These are phyloP conservation scores for Griposia aprilina DNA, from an alignment of 2,888 invertebrate species.

Conservation along the genomic window DNA sequence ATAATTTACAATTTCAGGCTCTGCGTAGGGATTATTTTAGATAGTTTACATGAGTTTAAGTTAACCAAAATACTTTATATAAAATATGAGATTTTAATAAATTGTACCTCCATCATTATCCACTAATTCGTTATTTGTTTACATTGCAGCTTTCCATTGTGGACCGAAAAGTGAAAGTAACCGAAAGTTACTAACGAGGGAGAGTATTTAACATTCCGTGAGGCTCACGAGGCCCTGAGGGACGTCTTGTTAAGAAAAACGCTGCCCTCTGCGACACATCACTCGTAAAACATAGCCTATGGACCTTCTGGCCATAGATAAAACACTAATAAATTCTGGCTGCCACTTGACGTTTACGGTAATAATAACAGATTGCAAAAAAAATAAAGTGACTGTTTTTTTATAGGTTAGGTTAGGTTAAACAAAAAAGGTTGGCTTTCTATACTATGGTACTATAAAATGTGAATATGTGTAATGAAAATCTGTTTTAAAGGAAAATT, in stretches of 20 bases:
- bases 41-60: neutral
- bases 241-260: constrained; percentile 80
- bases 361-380: neutral
- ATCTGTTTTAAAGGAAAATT: neutral
- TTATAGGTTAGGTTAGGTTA: neutral
- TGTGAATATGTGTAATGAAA: neutral
- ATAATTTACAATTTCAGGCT: constrained; percentile 24
- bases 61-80: neutral
- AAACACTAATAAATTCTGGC: neutral
- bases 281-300: constrained; percentile 76
- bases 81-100: neutral
- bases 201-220: constrained; percentile 81
- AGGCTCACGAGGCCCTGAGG: constrained; percentile 70
- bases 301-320: constrained; percentile 15
- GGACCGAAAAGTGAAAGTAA: constrained; percentile 54
- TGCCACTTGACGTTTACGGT: constrained; percentile 17
- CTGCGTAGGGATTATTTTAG: neutral
- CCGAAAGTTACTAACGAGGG: constrained; percentile 74
- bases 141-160: constrained; percentile 16
- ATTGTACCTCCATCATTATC: neutral
- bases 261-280: constrained; percentile 76
- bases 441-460: neutral
- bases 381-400: neutral
- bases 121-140: constrained; percentile 31
- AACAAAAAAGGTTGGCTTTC: neutral